Conservation (phyloP, 2,888 invertebrate genomes). For the Allacma fusca region DNA sequence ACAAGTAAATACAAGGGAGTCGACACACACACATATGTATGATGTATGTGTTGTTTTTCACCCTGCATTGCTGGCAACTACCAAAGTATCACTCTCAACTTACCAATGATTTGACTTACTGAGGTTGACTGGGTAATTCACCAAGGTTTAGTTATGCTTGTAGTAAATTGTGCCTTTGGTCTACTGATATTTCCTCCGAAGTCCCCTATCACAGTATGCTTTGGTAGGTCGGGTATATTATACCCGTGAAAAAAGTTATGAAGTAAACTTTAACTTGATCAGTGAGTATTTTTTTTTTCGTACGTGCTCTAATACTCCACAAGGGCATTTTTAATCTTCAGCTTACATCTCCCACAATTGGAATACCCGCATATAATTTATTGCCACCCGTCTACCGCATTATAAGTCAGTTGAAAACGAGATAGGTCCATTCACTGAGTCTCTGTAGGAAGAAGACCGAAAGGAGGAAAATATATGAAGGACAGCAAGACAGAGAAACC, state of each 20-base stretch:
- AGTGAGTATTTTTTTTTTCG: constrained; percentile 33
- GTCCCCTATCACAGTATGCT: too few relatives aligned
- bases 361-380: constrained; percentile 14
- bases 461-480: background rate
- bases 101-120: too few relatives aligned
- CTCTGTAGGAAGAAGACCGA: background rate
- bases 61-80: too few relatives aligned
- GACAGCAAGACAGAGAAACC: background rate
- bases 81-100: too few relatives aligned
- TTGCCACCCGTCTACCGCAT: background rate
- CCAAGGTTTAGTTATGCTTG: too few relatives aligned
- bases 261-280: constrained; percentile 46
- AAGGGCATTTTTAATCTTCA: constrained; percentile 36
- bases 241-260: constrained; percentile 44
- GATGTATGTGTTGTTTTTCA: too few relatives aligned
- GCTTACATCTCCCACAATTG: constrained; percentile 20
- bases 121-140: too few relatives aligned
- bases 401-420: background rate
- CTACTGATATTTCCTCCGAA: too few relatives aligned
- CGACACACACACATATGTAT: too few relatives aligned
- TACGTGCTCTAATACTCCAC: constrained; percentile 44
- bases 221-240: background rate
- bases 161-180: too few relatives aligned
- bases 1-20: too few relatives aligned
- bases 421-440: background rate